phyloP scores from a whole-genome alignment of 2,888 invertebrate species.

The Ichneumoninae sp. region DNA sequence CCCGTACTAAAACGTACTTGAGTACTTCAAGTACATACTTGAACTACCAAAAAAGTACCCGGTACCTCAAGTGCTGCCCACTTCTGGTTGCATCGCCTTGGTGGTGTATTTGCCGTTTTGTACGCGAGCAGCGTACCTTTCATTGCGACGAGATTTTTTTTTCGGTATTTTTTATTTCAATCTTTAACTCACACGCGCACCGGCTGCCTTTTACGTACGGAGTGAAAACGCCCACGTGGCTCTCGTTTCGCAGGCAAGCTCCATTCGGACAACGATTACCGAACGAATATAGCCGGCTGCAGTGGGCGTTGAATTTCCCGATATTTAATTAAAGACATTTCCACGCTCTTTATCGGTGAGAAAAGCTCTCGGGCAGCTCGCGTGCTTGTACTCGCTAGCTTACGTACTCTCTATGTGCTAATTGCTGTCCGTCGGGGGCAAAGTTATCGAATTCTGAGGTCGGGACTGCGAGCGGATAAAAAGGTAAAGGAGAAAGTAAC shows the following conservation, averaged over 20 bases:
- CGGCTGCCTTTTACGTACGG: not conserved
- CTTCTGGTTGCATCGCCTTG: too few relatives aligned
- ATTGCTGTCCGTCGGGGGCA: conserved; percentile 40
- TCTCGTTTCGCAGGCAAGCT: not conserved
- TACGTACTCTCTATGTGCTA: conserved; percentile 32
- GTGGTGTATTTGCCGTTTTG: not conserved
- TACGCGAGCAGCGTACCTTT: not conserved
- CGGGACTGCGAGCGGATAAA: not conserved
- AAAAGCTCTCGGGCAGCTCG: not conserved
- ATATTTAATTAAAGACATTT: conserved; percentile 53
- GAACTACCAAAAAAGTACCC: too few relatives aligned
- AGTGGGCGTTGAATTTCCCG: conserved; percentile 19
- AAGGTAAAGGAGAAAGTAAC: not conserved
- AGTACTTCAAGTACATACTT: too few relatives aligned
- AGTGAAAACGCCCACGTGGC: not conserved
- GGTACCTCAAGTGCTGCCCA: too few relatives aligned
- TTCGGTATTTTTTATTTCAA: not conserved
- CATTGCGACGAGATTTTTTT: not conserved
- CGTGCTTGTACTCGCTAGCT: not conserved
- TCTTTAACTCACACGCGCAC: not conserved
- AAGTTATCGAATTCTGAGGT: conserved; percentile 52
- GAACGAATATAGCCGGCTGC: conserved; percentile 19
- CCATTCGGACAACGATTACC: conserved; percentile 2
- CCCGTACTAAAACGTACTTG: too few relatives aligned
- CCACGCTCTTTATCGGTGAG: conserved; percentile 13